Evolutionary conservation across 2,888 invertebrate genomes (phyloP).

Genomic region (Willowsia nigromaculata): DNA sequence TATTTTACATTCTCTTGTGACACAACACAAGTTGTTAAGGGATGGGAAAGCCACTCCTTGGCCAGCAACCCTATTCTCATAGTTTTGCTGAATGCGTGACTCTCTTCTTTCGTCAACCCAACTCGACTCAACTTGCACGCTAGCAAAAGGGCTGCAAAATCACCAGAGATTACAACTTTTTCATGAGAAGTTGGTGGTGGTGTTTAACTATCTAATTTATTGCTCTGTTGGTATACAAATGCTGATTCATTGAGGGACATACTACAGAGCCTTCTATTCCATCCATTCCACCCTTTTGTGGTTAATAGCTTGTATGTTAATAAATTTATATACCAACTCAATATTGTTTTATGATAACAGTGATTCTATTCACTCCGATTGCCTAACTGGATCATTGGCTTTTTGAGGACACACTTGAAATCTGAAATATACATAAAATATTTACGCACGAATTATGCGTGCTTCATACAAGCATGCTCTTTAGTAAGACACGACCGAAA

Average conservation of each 20-base stretch:
- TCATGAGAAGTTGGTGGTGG: not conserved
- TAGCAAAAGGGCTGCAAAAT: not conserved
- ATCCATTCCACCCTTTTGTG: not conserved
- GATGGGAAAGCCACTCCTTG: slow-evolving; percentile 42
- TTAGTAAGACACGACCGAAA: not conserved
- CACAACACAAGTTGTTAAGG: slow-evolving; percentile 1
- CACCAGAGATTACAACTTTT: not conserved
- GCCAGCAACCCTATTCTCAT: not conserved
- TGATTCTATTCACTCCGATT: not conserved
- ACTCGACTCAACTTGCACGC: not conserved
- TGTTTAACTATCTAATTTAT: slow-evolving; percentile 38
- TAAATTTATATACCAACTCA: not conserved
- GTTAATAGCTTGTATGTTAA: not conserved
- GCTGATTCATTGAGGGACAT: not conserved
- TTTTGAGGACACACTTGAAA: slow-evolving; percentile 53
- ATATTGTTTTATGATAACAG: slow-evolving; percentile 2
- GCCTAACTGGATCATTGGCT: slow-evolving; percentile 45
- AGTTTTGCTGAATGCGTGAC: not conserved
- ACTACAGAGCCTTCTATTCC: not conserved
- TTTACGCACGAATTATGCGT: slow-evolving; percentile 4
- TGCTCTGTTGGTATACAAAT: not conserved
- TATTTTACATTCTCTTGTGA: not conserved
- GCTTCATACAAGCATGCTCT: not conserved
- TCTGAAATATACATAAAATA: slow-evolving; percentile 14
- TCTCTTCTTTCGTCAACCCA: not conserved